These are phyloP conservation scores for Drusus annulatus DNA, from an alignment of 1,140 invertebrate species.

Conservation along the genomic window DNA sequence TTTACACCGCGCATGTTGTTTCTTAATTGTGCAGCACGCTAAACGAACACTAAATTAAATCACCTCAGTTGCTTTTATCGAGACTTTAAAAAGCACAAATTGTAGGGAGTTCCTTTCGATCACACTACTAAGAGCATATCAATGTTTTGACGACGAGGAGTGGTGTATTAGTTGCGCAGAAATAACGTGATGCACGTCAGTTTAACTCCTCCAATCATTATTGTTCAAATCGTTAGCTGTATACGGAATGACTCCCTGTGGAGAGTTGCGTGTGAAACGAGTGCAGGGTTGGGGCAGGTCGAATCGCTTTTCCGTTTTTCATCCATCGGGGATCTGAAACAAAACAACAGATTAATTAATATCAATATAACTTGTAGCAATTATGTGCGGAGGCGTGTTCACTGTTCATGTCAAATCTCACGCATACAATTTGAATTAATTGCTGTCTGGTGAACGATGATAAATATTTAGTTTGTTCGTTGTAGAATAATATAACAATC, in stretches of 20 bases:
- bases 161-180: neutral
- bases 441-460: too few relatives aligned
- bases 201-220: neutral
- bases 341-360: slow-evolving; percentile 9
- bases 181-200: slow-evolving; percentile 26
- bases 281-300: neutral
- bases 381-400: too few relatives aligned
- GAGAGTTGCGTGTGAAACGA: neutral
- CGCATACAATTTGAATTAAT: too few relatives aligned
- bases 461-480: too few relatives aligned
- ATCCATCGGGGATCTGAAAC: neutral
- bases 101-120: neutral
- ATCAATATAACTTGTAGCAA: neutral
- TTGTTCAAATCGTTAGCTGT: slow-evolving; percentile 15
- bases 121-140: neutral
- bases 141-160: neutral
- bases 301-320: neutral
- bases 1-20: too few relatives aligned
- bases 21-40: neutral
- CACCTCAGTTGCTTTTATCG: neutral
- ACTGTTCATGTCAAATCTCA: too few relatives aligned
- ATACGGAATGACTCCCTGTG: neutral
- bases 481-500: too few relatives aligned
- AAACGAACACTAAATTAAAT: neutral
- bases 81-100: neutral